Percentiles rank a stretch among this genome's conserved stretches.
Evolutionary conservation across 2,888 invertebrate genomes (phyloP).

Genomic region (Deilephila porcellus): DNA sequence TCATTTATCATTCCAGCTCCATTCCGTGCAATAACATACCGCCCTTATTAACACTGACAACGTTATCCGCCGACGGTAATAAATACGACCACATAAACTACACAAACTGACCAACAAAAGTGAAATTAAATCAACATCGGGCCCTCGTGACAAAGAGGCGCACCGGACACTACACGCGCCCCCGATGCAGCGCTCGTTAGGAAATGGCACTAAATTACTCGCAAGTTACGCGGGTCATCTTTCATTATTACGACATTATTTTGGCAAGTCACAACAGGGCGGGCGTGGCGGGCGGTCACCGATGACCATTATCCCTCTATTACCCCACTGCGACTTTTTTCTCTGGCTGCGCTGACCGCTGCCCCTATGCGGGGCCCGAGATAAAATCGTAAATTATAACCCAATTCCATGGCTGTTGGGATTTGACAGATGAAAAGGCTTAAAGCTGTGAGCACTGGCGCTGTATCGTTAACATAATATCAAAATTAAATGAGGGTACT

Average conservation of each 20-base stretch:
- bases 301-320: slow-evolving; percentile 72
- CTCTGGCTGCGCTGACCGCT: slow-evolving; percentile 73
- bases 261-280: slow-evolving; percentile 81
- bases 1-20: slow-evolving; percentile 53
- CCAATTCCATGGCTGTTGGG: slow-evolving; percentile 82
- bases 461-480: slow-evolving; percentile 75
- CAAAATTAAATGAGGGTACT: slow-evolving; percentile 74
- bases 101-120: slow-evolving; percentile 77
- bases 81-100: slow-evolving; percentile 56
- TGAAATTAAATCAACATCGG: slow-evolving; percentile 74
- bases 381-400: slow-evolving; percentile 85
- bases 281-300: slow-evolving; percentile 73
- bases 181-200: slow-evolving; percentile 62
- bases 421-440: slow-evolving; percentile 84
- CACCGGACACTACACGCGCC: slow-evolving; percentile 66
- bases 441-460: slow-evolving; percentile 72
- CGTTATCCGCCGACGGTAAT: slow-evolving; percentile 65
- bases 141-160: slow-evolving; percentile 62
- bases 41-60: slow-evolving; percentile 62
- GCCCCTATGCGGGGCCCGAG: slow-evolving; percentile 81
- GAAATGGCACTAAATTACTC: slow-evolving; percentile 76
- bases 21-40: slow-evolving; percentile 41
- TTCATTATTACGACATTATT: slow-evolving; percentile 82
- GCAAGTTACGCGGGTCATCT: slow-evolving; percentile 78
- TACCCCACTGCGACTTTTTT: slow-evolving; percentile 71